Conservation (phyloP, 2,797 vertebrate species). For the Dallia pectoralis region DNA sequence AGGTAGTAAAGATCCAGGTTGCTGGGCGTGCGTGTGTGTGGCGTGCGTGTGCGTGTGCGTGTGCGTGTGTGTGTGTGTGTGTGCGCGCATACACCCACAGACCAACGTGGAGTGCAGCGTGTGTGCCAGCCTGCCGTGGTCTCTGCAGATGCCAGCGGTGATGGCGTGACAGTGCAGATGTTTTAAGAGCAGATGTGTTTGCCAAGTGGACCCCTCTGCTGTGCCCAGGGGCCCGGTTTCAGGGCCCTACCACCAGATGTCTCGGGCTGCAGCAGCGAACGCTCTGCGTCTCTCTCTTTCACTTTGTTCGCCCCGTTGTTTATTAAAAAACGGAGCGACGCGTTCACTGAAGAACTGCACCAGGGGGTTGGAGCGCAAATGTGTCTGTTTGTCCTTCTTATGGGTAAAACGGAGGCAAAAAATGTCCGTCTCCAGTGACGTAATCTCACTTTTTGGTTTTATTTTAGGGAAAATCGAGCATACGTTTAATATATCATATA, state of each 20-base stretch:
- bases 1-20: too few relatives aligned
- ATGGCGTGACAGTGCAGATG: neutral
- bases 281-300: neutral
- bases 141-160: neutral
- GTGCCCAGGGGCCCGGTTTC: neutral
- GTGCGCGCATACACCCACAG: neutral
- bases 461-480: too few relatives aligned
- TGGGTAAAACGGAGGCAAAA: too few relatives aligned
- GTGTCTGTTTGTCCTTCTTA: too few relatives aligned
- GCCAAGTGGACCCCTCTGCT: neutral
- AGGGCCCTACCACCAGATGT: constrained; percentile 6
- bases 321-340: neutral
- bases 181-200: neutral
- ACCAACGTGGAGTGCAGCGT: neutral
- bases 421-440: neutral
- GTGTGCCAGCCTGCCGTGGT: neutral
- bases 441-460: too few relatives aligned
- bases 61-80: neutral
- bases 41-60: too few relatives aligned
- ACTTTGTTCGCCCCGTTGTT: neutral
- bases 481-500: neutral
- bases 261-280: neutral
- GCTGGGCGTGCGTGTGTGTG: neutral
- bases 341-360: neutral
- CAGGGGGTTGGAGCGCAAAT: neutral